These are phyloP conservation scores for Panthera leo DNA, from an alignment of 2,113 vertebrate species.

Conservation along the genomic window DNA sequence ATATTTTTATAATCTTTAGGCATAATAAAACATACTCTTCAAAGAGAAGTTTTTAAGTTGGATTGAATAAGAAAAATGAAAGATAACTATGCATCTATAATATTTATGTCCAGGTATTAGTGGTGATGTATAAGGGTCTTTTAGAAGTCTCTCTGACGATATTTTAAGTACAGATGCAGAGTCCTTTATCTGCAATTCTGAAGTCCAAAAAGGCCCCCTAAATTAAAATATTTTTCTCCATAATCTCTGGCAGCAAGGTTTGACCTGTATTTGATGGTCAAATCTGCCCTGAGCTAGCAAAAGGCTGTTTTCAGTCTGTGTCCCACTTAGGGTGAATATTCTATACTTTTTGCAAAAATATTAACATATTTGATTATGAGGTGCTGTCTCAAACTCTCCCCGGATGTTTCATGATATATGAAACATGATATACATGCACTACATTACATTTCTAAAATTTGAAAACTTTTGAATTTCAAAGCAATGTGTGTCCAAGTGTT, in stretches of 20 bases:
- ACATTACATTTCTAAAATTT: slow-evolving; percentile 22
- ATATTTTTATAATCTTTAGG: neutral
- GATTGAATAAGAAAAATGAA: neutral
- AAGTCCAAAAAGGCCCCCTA: neutral
- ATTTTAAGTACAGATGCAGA: neutral
- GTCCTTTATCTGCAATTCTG: neutral
- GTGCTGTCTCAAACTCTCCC: neutral
- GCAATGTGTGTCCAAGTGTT: neutral
- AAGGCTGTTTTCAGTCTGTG: neutral
- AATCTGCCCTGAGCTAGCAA: neutral
- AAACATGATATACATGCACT: neutral
- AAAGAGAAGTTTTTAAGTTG: neutral
- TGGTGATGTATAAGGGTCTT: neutral
- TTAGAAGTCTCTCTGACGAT: neutral
- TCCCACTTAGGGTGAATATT: neutral
- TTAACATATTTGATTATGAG: neutral
- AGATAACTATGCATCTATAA: neutral
- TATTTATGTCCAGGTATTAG: neutral
- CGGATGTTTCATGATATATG: neutral
- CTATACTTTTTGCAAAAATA: slow-evolving; percentile 16
- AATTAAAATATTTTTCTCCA: neutral
- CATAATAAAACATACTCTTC: neutral
- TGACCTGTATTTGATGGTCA: neutral
- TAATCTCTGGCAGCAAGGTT: neutral
- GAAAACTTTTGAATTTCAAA: neutral